Evolutionary conservation across 2,113 vertebrate species (phyloP), one percentile per base, ranked within the genome.

Genomic region (Sialia sialis): DNA sequence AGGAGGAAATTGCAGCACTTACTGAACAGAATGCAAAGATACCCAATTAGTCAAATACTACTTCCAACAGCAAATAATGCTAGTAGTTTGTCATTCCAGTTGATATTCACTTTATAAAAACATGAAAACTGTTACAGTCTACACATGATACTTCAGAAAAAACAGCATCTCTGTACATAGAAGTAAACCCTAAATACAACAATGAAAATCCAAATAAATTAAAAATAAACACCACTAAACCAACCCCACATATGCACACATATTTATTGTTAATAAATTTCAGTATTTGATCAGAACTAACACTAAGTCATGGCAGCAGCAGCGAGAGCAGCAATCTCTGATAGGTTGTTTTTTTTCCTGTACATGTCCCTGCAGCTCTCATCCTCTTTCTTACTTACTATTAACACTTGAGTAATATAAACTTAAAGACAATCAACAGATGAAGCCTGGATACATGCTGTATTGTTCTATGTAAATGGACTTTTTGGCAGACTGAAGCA

Each of bases 191-290:
- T 29, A 1, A 74, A 80, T 30, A 4, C 20, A 83, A 34, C 32
- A 82, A 66, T 2, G 3, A 54, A 66, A 77, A 75, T 3, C 3
- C 8, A 62, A 77, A 74, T 6, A 76, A 86, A 81, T 14, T 19
- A 69, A 86, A 83, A 82, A 72, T 32, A 16, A 69, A 8, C 46
- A 78, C 10, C 9, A n/a, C 43, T 32, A 16, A 78, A 46, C 11
- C 69, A 46, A 11, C 3, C 3, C 2, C 9, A 27, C 11, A 43
- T 7, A 51, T 0, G 0, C 29, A 74, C 2, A 32, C 13, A 29
- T 5, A 55, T 46, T 87, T 74, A 62, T 9, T 76, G 27, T 44
- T 69, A 68, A 69, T 36, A 63, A 79, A 90, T 51, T 26, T 39
- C 6, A 70, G 38, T 48, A 23, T 73, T 90, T 58, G 34, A 67